phyloP scores from a whole-genome alignment of 2,888 invertebrate species.

The Mycalesis mineus region DNA sequence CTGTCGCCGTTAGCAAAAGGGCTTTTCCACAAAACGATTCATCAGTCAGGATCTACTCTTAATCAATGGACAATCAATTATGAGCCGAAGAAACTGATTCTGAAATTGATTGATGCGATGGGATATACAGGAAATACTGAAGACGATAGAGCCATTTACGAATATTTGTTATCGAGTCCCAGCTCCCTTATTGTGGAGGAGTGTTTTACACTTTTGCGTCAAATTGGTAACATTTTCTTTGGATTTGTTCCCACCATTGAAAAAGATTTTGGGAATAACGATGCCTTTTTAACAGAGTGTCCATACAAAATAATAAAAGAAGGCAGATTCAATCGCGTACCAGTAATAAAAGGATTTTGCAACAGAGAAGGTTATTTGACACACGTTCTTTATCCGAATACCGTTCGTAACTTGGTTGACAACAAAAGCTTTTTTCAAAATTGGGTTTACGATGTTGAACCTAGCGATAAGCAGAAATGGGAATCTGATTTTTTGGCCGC shows the following conservation, averaged over 20 bases:
- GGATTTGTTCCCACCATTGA: constrained; percentile 53
- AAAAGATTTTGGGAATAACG: constrained; percentile 41
- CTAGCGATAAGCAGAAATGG: constrained; percentile 28
- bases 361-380: constrained; percentile 63
- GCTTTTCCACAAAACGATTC: constrained; percentile 52
- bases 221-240: constrained; percentile 35
- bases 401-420: constrained; percentile 35
- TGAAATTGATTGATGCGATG: constrained; percentile 38
- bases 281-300: constrained; percentile 42
- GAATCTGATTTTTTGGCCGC: constrained; percentile 30
- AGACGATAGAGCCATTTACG: constrained; percentile 35
- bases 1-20: constrained; percentile 45
- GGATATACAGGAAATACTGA: constrained; percentile 38
- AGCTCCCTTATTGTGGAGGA: constrained; percentile 29
- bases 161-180: constrained; percentile 36
- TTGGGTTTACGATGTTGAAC: constrained; percentile 36
- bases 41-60: constrained; percentile 50
- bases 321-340: constrained; percentile 55
- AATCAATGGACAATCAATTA: constrained; percentile 49
- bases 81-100: constrained; percentile 36
- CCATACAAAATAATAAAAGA: constrained; percentile 58
- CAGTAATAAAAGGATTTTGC: constrained; percentile 69
- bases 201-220: constrained; percentile 29
- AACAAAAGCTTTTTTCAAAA: constrained; percentile 38
- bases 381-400: constrained; percentile 34